Evolutionary conservation across 2,888 invertebrate species (phyloP).

Genomic region (Ephialtes manifestator): DNA sequence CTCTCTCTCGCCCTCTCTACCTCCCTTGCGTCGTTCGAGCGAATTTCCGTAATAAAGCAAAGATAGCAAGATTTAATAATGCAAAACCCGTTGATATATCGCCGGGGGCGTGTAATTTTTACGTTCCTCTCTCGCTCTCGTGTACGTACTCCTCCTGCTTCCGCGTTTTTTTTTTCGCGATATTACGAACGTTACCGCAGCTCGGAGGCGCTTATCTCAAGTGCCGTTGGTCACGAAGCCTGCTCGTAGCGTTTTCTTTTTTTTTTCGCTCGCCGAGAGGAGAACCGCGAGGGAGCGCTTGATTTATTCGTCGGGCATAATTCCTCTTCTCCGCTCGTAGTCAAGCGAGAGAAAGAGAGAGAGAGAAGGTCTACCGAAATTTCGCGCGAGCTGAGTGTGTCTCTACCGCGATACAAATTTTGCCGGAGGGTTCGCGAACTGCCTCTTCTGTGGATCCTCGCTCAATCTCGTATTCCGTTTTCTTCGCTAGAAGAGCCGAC

Average conservation of each 20-base stretch:
- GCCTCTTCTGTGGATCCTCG: slow-evolving; percentile 5
- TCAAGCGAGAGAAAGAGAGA: slow-evolving; percentile 32
- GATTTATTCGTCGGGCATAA: slow-evolving; percentile 70
- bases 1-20: background rate
- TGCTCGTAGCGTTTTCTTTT: slow-evolving; percentile 47
- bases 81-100: slow-evolving; percentile 71
- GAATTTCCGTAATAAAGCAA: slow-evolving; percentile 68
- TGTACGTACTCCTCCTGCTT: slow-evolving; percentile 39
- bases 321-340: slow-evolving; percentile 60
- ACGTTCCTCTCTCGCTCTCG: slow-evolving; percentile 53
- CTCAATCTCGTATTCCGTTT: slow-evolving; percentile 30
- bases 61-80: slow-evolving; percentile 73
- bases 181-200: slow-evolving; percentile 68
- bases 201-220: slow-evolving; percentile 71
- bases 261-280: slow-evolving; percentile 22
- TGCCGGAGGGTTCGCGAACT: slow-evolving; percentile 15
- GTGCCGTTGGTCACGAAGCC: slow-evolving; percentile 72
- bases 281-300: slow-evolving; percentile 56
- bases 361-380: slow-evolving; percentile 50
- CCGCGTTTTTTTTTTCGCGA: slow-evolving; percentile 57
- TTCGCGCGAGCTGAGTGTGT: slow-evolving; percentile 16
- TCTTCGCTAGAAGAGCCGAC: slow-evolving; percentile 16
- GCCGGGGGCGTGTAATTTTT: slow-evolving; percentile 68
- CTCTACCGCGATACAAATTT: slow-evolving; percentile 17
- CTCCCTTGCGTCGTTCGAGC: slow-evolving; percentile 29